Conservation (phyloP, 1,140 invertebrate species). For the Hydropsyche tenuis region DNA sequence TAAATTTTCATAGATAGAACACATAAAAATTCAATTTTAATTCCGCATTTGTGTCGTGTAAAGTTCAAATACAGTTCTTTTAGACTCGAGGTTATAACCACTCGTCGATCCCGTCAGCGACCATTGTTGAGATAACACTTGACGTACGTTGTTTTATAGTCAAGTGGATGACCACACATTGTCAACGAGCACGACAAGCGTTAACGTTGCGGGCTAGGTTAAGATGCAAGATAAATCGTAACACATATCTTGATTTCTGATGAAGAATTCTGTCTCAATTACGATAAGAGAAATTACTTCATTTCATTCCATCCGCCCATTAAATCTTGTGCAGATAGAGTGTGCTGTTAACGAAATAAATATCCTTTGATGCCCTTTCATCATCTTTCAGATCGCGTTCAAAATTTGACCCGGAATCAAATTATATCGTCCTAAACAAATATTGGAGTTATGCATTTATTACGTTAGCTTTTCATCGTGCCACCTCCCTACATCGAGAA, state of each 20-base stretch:
- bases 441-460: constrained; percentile 16
- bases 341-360: neutral
- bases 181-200: neutral
- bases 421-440: constrained; percentile 16
- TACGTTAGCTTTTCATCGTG: neutral
- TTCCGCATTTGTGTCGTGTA: constrained; percentile 5
- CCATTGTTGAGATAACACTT: constrained; percentile 27
- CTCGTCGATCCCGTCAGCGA: neutral
- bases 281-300: neutral
- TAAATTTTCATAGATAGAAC: too few species aligned
- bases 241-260: too few species aligned
- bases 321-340: neutral
- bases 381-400: neutral
- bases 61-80: neutral
- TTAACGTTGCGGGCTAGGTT: too few species aligned
- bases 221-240: too few species aligned
- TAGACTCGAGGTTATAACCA: constrained; percentile 7
- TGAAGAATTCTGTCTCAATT: too few species aligned
- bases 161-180: constrained; percentile 18
- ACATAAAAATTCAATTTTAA: neutral
- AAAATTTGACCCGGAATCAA: constrained; percentile 15
- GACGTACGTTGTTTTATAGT: constrained; percentile 26
- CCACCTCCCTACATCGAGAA: neutral
- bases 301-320: neutral
- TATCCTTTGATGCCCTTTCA: constrained; percentile 9